Evolutionary conservation across 2,797 vertebrate genomes (phyloP), one percentile per base, ranked within the genome.

Genomic region (Harpagifer antarcticus): DNA sequence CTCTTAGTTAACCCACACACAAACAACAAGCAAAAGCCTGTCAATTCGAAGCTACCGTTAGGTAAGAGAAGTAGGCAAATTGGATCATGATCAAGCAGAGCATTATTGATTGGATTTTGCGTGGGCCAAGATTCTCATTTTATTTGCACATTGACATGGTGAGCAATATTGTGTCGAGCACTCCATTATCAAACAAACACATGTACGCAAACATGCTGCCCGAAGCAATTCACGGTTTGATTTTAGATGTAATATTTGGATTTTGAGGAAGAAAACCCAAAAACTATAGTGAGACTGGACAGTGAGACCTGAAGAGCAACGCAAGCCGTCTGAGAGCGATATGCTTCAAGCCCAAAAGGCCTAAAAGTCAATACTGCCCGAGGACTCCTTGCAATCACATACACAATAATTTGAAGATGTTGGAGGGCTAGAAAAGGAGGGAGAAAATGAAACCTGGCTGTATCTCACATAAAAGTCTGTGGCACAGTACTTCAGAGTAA

Each of bases 101-200:
- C 61, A 69, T 74, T 93, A 93, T 93, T 92, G 91, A 93, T 90
- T 89, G 74, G 67, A 88, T 89, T 86, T 81, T 90, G 88, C 65
- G 83, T 88, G 81, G 84, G 87, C 86, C 75, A 87, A 85, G 79
- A 85, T 85, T 76, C 72, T 81, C 79, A 83, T 78, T 93, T 92
- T 82, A 88, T 91, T 88, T 92, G 81, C 73, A 84, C 90, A 87
- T 75, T 79, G 88, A 88, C 85, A 88, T 45, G 61, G 76, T 87
- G 87, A 88, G 79, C 61, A 69, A 83, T 72, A 88, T 75, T 69
- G 67, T 70, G 70, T 79, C 33, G 2, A 76, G 82, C 64, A 14
- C 79, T 85, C 55, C 68, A 86, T 91, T 87, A 86, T 61, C 83
- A 89, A 86, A 86, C 86, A 88, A 84, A 87, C 78, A 81, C 72